Evolutionary conservation across 2,797 vertebrate genomes (phyloP), one percentile per base, ranked within the genome.

Genomic region (Semotilus atromaculatus): DNA sequence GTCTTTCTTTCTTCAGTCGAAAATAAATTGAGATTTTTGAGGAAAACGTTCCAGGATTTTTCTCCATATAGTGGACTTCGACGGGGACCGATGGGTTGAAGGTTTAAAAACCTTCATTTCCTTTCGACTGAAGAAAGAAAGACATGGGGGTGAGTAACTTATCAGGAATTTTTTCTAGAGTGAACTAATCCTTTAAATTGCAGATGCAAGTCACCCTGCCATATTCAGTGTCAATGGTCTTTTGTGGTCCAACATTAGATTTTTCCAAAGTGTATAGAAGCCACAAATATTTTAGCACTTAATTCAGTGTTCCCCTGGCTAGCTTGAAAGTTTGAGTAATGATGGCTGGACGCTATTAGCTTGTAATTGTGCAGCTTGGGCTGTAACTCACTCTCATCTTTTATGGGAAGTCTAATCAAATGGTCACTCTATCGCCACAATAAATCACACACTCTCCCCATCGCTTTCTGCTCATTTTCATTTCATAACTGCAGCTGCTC

Each of bases 331-430:
- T 91, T 92, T 93, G 83, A 94, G 91, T 93, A 88, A 91, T 88
- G 88, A 85, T 53, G 85, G 86, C 36, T 86, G 90, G 89, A 93
- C 90, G 82, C 89, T 86, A 80, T 85, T 76, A 90, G 87, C 88
- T 88, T 91, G 91, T 92, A 92, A 92, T 91, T 92, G 90, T 93
- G 89, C 90, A 91, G 89, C 90, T 87, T 77, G 89, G 86, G 81
- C 81, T 88, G 88, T 89, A 90, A 86, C 89, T 91, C 91, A 90
- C 88, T 88, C 80, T 90, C 91, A 90, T 93, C 91, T 92, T 90
- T 88, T 89, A 90, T 86, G 85, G 72, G 82, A 84, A 71, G 85
- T 74, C 84, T 88, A 75, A 89, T 89, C 79, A 88, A 76, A 67
- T 89, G 87, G 89, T 85, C 87, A 80, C 31, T 75, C 83, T 89